These are phyloP conservation scores for Drosophila sulfurigaster DNA, from an alignment of 1,140 invertebrate species.

Conservation along the genomic window DNA sequence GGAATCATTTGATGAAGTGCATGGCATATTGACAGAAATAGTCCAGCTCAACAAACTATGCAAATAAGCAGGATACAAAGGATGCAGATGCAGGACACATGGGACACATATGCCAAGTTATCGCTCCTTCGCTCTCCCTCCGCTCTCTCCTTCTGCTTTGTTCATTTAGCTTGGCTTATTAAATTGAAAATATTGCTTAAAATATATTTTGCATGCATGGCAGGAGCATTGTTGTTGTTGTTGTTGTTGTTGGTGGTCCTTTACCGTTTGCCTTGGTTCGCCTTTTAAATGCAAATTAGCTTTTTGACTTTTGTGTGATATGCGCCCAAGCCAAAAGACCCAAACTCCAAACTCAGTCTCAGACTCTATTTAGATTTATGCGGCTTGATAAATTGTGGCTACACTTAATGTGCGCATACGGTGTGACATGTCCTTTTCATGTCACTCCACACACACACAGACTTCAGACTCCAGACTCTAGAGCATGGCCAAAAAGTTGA, in stretches of 20 bases:
- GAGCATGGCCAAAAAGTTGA: constrained; percentile 61
- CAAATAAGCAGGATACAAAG: constrained; percentile 68
- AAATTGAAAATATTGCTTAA: constrained; percentile 79
- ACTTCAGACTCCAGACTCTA: constrained; percentile 1
- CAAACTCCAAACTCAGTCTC: constrained; percentile 1
- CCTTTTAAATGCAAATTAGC: constrained; percentile 83
- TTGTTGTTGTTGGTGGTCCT: constrained; percentile 8
- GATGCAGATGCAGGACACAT: constrained; percentile 36
- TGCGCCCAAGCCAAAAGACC: constrained; percentile 45
- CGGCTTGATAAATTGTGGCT: constrained; percentile 82
- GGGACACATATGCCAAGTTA: constrained; percentile 35
- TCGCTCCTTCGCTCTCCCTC: background rate
- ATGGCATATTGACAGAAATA: constrained; percentile 72
- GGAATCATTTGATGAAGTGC: constrained; percentile 73
- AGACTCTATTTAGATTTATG: constrained; percentile 83
- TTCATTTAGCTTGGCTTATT: constrained; percentile 81
- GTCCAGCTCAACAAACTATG: constrained; percentile 69
- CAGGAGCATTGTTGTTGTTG: constrained; percentile 5
- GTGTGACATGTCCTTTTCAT: constrained; percentile 83
- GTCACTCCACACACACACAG: constrained; percentile 55
- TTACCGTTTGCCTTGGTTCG: constrained; percentile 54
- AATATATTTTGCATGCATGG: constrained; percentile 63
- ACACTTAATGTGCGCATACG: constrained; percentile 83
- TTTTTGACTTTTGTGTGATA: constrained; percentile 78
- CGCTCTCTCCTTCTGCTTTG: constrained; percentile 18